A percentile compares a stretch with the other conserved stretches of the same genome.
These are phyloP conservation scores for Pica pica DNA, from an alignment of 2,113 vertebrate genomes.

Conservation along the genomic window DNA sequence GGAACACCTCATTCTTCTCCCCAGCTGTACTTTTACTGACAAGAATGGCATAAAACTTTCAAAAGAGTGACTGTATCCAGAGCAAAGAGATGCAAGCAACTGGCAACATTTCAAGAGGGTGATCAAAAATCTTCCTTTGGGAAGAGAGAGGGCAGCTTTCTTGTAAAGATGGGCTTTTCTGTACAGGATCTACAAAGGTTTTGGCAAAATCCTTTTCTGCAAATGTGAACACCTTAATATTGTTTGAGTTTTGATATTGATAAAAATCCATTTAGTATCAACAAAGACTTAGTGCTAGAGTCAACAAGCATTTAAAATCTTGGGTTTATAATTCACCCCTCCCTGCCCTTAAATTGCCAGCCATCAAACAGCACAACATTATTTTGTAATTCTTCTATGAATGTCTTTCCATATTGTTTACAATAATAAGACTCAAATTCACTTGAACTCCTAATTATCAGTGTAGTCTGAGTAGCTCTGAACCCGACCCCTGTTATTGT, in stretches of 20 bases:
- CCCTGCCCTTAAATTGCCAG: background rate
- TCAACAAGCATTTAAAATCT: background rate
- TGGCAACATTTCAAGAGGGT: background rate
- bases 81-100: background rate
- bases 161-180: background rate
- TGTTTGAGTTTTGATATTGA: background rate
- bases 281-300: background rate
- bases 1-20: background rate
- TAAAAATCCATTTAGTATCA: background rate
- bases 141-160: background rate
- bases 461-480: background rate
- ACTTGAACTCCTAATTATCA: constrained; percentile 12
- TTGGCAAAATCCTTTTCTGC: background rate
- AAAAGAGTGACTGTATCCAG: background rate
- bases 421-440: background rate
- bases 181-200: background rate
- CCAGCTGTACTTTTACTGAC: background rate
- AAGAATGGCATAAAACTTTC: background rate
- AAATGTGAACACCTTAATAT: background rate
- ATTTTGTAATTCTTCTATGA: background rate
- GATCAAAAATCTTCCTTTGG: background rate
- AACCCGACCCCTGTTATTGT: background rate
- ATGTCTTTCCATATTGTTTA: background rate
- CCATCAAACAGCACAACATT: background rate
- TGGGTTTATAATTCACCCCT: background rate